Evolutionary conservation across 1,140 invertebrate species (phyloP), one percentile per base, ranked within the genome.

Genomic region (Drosophila tristis): DNA sequence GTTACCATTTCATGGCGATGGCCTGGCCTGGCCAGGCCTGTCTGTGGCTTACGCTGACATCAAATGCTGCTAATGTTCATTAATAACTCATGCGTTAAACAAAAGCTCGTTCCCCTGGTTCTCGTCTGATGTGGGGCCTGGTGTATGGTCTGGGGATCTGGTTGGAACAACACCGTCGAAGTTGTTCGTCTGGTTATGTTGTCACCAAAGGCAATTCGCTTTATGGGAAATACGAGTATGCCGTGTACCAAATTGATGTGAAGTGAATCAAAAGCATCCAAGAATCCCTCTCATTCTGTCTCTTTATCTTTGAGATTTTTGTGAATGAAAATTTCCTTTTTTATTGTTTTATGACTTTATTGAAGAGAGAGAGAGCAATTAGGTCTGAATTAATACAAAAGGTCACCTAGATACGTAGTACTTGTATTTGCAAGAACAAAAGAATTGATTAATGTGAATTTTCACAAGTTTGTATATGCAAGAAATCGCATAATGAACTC

Each of bases 371-470:
- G 16, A 43, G 58, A n/a, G 43, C 66, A 85, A 82, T 82, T 82
- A 82, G 67, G 44, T 58, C 26, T 45, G 35, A 75, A 81, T 73
- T 76, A 53, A 61, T 25, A 68, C 47, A 78, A 81, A 86, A 74
- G 75, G 66, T 87, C 78, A 82, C 84, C 82, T 76, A 87, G 35
- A 39, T 13, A 11, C 11, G 4, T 39, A 4, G 35, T 39, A 11
- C 35, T 4, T 39, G 66, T 82, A 47, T 55, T 49, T 47, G 43
- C 31, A 20, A 89, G 66, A 87, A 87, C 82, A 87, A 87, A 79
- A 79, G 84, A 87, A 87, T 87, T 87, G 84, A 87, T 78, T 78
- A 89, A 87, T 87, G 66, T 42, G 79, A 87, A 82, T 63, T 72
- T 87, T 87, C 82, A 64, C 82, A 78, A 65, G 39, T 53, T 8